Evolutionary conservation across 2,888 invertebrate genomes (phyloP), one percentile per base, ranked within the genome.

Genomic region (Limnephilus auricula): DNA sequence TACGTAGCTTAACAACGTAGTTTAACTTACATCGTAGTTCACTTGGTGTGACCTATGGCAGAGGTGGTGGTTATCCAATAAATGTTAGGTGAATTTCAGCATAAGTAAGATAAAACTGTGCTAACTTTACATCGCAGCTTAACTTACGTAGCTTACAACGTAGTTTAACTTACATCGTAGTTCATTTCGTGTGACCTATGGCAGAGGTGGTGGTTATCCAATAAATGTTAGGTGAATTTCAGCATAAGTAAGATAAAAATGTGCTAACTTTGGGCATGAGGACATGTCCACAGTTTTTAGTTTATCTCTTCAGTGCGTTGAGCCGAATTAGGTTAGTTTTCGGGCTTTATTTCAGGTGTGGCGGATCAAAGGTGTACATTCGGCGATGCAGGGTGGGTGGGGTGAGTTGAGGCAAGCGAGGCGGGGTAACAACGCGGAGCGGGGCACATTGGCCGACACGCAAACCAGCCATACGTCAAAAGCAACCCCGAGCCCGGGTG

Each of bases 401-500:
- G 85, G 50, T 9, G 2, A 31, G 12, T 86, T 9, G 9, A 1
- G 65, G 65, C 65, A 25, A 9, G 65, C 18, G 15, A 18, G 50
- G 25, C 12, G 45, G 25, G 40, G 85, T 25, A 85, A n/a, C 13
- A 13, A 25, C 25, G 50, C 30, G 87, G 18, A 10, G 84, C 15
- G 50, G 82, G 82, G 85, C 82, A 40, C 32, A 50, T 85, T 86
- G n/a, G 86, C 40, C 87, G 87, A 87, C 90, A 90, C 86, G 90
- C 90, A 65, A 90, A 86, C 34, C 82, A 82, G 90, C 50, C 90
- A 90, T 90, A 90, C 86, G 90, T 90, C 90, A 90, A 82, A 90
- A 87, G 34, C 65, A 15, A 37, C 37, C 80, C 87, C 31, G 87
- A 65, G 50, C 78, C 25, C 32, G 31, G 87, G 87, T 18, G 87